These are phyloP conservation scores for Orchesellides sinensis DNA, from an alignment of 2,888 invertebrate genomes.

Conservation along the genomic window DNA sequence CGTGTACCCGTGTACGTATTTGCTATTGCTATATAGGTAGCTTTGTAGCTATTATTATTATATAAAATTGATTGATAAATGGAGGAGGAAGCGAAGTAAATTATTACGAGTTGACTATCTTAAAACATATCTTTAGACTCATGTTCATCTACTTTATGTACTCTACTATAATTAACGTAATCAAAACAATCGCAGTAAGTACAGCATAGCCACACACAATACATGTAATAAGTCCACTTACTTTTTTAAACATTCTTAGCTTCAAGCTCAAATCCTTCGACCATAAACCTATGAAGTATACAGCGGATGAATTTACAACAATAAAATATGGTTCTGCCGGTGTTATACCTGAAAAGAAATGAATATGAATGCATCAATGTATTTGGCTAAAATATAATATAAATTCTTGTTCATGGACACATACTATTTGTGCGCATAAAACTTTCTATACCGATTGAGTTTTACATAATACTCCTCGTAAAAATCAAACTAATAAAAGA, in stretches of 20 bases:
- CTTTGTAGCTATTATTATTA: background rate
- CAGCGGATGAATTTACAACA: too few relatives aligned
- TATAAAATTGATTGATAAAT: conserved; percentile 15
- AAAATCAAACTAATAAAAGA: too few relatives aligned
- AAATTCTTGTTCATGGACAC: background rate
- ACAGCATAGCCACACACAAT: too few relatives aligned
- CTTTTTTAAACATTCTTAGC: too few relatives aligned
- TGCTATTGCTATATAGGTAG: background rate
- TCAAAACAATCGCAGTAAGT: too few relatives aligned
- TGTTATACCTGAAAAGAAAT: too few relatives aligned
- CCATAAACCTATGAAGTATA: too few relatives aligned
- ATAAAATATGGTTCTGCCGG: too few relatives aligned
- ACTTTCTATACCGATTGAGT: background rate
- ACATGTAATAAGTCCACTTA: too few relatives aligned
- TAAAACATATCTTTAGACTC: background rate
- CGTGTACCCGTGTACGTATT: background rate
- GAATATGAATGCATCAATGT: too few relatives aligned
- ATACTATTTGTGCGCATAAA: background rate
- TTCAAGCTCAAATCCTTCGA: too few relatives aligned
- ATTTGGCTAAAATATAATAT: background rate
- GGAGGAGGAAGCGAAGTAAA: conserved; percentile 4
- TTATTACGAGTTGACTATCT: background rate
- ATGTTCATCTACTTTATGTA: background rate
- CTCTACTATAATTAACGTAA: too few relatives aligned
- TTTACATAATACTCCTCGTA: background rate